Evolutionary conservation across 92 coral and sea anemone species (phyloP).

Genomic region (Blastomussa wellsi): DNA sequence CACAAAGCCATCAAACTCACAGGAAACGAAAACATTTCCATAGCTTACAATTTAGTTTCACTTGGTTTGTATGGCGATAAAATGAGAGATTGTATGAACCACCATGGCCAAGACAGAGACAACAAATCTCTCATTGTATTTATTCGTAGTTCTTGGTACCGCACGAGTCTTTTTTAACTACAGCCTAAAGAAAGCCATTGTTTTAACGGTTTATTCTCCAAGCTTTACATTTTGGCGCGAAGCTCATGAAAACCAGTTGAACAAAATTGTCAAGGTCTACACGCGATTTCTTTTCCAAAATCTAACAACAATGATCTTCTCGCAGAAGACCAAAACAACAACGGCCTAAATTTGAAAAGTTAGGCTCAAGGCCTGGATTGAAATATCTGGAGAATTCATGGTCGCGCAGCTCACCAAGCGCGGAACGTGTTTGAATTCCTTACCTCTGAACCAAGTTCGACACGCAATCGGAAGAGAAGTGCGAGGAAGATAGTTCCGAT

Average conservation of each 20-base stretch:
- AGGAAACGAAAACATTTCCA: neutral
- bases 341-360: neutral
- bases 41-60: neutral
- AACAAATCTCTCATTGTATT: neutral
- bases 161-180: neutral
- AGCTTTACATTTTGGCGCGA: neutral
- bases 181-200: neutral
- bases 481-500: slow-evolving; percentile 87
- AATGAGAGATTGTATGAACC: too few species aligned
- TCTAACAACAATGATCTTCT: neutral
- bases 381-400: too few species aligned
- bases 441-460: slow-evolving; percentile 94
- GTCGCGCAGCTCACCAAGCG: neutral
- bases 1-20: slow-evolving; percentile 1
- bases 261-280: neutral
- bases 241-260: neutral
- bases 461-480: slow-evolving; percentile 87
- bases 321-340: neutral
- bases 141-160: neutral
- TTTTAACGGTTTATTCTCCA: neutral
- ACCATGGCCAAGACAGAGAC: neutral
- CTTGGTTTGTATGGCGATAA: neutral
- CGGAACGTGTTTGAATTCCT: slow-evolving; percentile 11
- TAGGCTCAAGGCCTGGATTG: too few species aligned
- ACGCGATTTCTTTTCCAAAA: too few species aligned